Evolutionary conservation across 2,113 vertebrate genomes (phyloP).

Genomic region (Paratilapia polleni): DNA sequence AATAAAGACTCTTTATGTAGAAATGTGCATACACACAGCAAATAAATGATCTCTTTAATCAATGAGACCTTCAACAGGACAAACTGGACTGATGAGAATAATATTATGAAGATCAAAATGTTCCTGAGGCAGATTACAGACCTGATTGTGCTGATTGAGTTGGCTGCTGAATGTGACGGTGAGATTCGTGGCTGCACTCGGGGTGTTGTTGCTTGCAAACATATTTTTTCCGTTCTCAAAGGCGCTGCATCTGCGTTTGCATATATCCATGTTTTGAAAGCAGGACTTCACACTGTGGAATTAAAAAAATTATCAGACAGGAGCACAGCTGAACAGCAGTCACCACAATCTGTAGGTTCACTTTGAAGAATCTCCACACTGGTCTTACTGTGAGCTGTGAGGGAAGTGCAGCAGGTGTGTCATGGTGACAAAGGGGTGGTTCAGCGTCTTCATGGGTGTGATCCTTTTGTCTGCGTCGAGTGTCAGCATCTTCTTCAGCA

Average conservation of each 20-base stretch:
- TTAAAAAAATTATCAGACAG: neutral
- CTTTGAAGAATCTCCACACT: too few species aligned
- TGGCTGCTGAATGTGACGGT: constrained; percentile 98
- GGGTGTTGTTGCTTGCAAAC: constrained; percentile 87
- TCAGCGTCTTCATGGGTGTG: constrained; percentile 96
- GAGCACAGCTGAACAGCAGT: neutral
- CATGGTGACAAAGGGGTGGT: constrained; percentile 97
- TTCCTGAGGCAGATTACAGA: constrained; percentile 24
- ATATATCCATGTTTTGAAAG: constrained; percentile 99
- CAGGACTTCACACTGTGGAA: constrained; percentile 93
- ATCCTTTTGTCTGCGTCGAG: constrained; percentile 97
- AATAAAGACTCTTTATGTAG: neutral
- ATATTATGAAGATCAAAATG: neutral
- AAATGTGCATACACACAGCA: neutral
- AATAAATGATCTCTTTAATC: neutral
- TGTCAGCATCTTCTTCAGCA: constrained; percentile 99
- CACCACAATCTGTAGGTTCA: neutral
- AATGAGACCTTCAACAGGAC: neutral
- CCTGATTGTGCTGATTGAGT: constrained; percentile 95
- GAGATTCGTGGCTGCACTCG: constrained; percentile 94
- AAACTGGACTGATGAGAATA: neutral
- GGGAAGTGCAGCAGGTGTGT: constrained; percentile 96
- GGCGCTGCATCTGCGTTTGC: constrained; percentile 92
- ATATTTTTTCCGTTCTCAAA: constrained; percentile 95
- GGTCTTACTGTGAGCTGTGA: constrained; percentile 96